phyloP scores from a whole-genome alignment of 2,797 vertebrate genomes.

The Triplophysa yarkandensis region DNA sequence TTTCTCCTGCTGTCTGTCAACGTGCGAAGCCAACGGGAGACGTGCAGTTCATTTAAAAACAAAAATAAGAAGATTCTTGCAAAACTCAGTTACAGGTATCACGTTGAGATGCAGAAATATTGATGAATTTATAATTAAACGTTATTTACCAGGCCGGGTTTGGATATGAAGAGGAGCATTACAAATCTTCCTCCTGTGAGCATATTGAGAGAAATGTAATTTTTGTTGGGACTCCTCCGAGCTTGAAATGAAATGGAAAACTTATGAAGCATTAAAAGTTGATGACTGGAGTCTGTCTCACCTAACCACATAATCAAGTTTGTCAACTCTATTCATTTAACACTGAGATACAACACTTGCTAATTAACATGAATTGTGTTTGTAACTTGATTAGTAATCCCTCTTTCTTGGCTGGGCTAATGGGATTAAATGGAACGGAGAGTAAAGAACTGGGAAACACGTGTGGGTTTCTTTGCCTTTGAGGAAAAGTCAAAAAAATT shows the following conservation, averaged over 20 bases:
- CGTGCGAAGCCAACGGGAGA: constrained; percentile 10
- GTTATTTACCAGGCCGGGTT: constrained; percentile 24
- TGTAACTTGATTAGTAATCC: constrained; percentile 12
- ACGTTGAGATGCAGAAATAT: constrained; percentile 17
- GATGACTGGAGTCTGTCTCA: constrained; percentile 28
- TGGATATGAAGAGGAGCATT: constrained; percentile 10
- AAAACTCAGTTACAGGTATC: not conserved
- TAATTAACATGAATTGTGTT: constrained; percentile 20
- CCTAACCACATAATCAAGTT: constrained; percentile 30
- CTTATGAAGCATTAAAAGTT: constrained; percentile 20
- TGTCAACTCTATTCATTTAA: constrained; percentile 31
- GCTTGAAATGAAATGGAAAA: constrained; percentile 33
- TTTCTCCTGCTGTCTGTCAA: constrained; percentile 35
- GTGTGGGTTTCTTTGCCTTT: constrained; percentile 6
- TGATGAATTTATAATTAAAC: constrained; percentile 34
- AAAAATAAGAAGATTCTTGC: not conserved
- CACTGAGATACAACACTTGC: constrained; percentile 10
- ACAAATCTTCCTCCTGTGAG: constrained; percentile 24
- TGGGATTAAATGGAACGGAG: not conserved
- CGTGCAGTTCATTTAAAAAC: constrained; percentile 25
- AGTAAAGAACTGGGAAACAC: not conserved
- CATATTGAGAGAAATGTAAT: constrained; percentile 19
- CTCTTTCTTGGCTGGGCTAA: constrained; percentile 1
- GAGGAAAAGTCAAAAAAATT: too few species aligned
- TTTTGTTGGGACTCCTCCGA: constrained; percentile 3